These are phyloP conservation scores for Anser cygnoides DNA, from an alignment of 2,113 vertebrate species.

Conservation along the genomic window DNA sequence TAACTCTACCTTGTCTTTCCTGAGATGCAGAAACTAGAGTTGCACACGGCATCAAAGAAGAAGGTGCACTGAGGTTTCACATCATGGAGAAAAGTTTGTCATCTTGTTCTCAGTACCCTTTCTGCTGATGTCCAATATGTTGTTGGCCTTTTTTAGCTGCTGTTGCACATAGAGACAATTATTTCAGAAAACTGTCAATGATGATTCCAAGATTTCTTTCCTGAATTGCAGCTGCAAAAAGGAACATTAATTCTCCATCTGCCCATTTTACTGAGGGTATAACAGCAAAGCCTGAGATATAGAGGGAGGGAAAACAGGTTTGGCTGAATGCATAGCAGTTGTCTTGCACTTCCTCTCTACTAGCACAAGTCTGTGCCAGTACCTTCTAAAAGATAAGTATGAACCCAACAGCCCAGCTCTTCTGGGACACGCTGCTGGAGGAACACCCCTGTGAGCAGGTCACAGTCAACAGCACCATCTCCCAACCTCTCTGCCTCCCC, in stretches of 20 bases:
- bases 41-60: neutral
- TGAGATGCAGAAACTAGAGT: neutral
- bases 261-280: neutral
- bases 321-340: neutral
- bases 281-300: neutral
- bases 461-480: neutral
- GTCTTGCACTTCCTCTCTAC: neutral
- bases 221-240: neutral
- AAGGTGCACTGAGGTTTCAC: neutral
- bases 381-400: neutral
- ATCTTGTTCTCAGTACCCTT: neutral
- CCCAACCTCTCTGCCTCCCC: neutral
- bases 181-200: neutral
- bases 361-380: neutral
- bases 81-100: neutral
- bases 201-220: neutral
- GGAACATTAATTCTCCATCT: neutral
- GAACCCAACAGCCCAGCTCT: neutral
- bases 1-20: neutral
- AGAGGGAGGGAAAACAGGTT: neutral
- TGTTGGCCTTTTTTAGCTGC: neutral
- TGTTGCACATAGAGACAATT: neutral
- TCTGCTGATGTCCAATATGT: neutral
- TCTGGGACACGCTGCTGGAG: neutral
- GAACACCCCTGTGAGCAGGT: neutral